Evolutionary conservation across 2,113 vertebrate species (phyloP), one percentile per base, ranked within the genome.

Genomic region (Gila orcuttii): DNA sequence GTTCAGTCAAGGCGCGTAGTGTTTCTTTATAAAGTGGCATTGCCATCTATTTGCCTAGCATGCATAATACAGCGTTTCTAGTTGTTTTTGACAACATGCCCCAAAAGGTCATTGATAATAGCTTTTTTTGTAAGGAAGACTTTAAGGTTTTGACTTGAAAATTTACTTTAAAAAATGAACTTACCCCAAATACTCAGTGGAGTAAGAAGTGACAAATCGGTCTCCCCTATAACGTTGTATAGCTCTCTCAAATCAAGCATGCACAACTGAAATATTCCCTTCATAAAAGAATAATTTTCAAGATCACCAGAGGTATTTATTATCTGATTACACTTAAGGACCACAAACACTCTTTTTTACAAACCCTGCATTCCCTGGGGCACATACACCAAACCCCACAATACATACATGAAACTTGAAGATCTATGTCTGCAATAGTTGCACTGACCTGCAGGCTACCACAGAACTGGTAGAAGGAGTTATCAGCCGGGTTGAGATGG

Each of bases 381-480:
- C 23, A 17, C 39, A 73, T 73, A 13, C 69, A 73, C 39, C 36
- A 42, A 73, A 73, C 39, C 39, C 36, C 5, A n/a, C 71, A 33
- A 77, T 31, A 13, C 47, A 77, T 33, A 55, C 3, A 77, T 55
- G 28, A 55, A 77, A 66, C 6, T 47, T 47, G 36, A 62, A 81
- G n/a, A 79, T 60, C 12, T 81, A 31, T 47, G 23, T 68, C 23
- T 42, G 36, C 57, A 60, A 64, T 59, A 36, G 11, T 64, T 21
- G 19, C 45, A 83, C 92, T 95, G 90, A 99, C 97, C 98, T 99
- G 97, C 84, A 99, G 90, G 87, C 95, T 98, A 88, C 96, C 96
- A 90, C 98, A 99, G 82, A 96, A 88, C 93, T 93, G 96, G 94
- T 93, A 97, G 87, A 90, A 91, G 77, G 93, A 83, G 76, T 92